Percentiles rank a stretch among this genome's conserved stretches.
Evolutionary conservation across 2,888 invertebrate genomes (phyloP).

Genomic region (Galerucella pusilla): DNA sequence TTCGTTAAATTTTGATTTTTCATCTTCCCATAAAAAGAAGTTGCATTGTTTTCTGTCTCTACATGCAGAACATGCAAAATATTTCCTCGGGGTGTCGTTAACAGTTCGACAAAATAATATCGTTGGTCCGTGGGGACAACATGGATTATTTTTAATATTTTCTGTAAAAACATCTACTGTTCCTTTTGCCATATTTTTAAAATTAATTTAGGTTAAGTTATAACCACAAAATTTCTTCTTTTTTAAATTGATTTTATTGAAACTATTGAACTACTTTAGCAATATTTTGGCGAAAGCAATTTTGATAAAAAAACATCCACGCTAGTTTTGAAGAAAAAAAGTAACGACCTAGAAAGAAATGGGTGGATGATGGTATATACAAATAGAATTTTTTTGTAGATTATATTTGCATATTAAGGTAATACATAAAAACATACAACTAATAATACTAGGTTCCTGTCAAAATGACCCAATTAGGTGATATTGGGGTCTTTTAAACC

Average conservation of each 20-base stretch:
- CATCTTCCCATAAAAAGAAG: slow-evolving; percentile 73
- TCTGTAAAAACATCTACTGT: slow-evolving; percentile 69
- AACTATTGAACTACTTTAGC: neutral
- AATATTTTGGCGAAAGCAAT: neutral
- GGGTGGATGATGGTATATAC: neutral
- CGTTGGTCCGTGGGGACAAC: slow-evolving; percentile 82
- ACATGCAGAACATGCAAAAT: slow-evolving; percentile 87
- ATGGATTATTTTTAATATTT: slow-evolving; percentile 73
- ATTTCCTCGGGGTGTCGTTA: slow-evolving; percentile 64
- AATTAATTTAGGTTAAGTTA: neutral
- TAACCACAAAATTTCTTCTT: neutral
- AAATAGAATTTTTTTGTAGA: neutral
- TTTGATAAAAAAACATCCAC: too few species aligned
- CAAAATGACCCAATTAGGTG: neutral
- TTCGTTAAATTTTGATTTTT: slow-evolving; percentile 57
- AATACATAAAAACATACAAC: neutral
- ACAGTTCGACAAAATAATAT: slow-evolving; percentile 72
- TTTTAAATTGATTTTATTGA: neutral
- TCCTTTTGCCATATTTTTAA: slow-evolving; percentile 15
- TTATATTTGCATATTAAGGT: neutral
- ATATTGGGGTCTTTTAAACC: slow-evolving; percentile 4
- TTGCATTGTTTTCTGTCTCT: slow-evolving; percentile 82
- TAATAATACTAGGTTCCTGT: neutral
- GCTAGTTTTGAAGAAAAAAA: too few species aligned
- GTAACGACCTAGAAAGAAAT: too few species aligned